Evolutionary conservation across 2,888 invertebrate genomes (phyloP).

Genomic region (Melieria omissa): DNA sequence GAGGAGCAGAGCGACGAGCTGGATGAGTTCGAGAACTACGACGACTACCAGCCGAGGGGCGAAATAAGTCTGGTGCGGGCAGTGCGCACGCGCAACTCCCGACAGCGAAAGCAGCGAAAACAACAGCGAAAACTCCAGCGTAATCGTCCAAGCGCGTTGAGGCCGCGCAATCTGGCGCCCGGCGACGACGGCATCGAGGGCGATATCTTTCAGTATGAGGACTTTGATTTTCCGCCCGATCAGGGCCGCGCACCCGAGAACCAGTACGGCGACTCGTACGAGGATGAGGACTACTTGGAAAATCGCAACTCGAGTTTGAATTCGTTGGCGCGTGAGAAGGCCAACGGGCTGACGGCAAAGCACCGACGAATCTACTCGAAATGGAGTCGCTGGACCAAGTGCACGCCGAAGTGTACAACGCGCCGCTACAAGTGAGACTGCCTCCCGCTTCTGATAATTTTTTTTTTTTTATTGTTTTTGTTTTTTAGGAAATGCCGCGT

Average conservation of each 20-base stretch:
- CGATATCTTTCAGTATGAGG: constrained; percentile 61
- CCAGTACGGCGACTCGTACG: constrained; percentile 51
- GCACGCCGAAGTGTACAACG: constrained; percentile 83
- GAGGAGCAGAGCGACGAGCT: constrained; percentile 46
- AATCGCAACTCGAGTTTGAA: constrained; percentile 46
- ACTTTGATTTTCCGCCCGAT: constrained; percentile 56
- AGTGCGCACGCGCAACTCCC: constrained; percentile 13
- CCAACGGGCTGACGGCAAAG: constrained; percentile 55
- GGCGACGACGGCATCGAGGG: constrained; percentile 51
- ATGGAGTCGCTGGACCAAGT: constrained; percentile 88
- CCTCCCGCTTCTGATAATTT: not conserved
- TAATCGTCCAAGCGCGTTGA: constrained; percentile 8
- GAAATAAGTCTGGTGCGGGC: constrained; percentile 7
- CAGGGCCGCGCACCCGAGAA: constrained; percentile 29
- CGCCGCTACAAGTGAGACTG: constrained; percentile 75
- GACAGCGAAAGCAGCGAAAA: not conserved
- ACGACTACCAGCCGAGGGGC: not conserved
- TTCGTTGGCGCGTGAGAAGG: constrained; percentile 58
- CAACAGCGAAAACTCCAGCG: constrained; percentile 22
- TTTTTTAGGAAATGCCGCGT: constrained; percentile 76
- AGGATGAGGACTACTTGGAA: constrained; percentile 51
- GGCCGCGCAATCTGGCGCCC: constrained; percentile 44
- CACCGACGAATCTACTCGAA: constrained; percentile 72
- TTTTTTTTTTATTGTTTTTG: constrained; percentile 1
- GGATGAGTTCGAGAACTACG: constrained; percentile 20